Percentiles rank a stretch among this genome's conserved stretches.
phyloP scores from a whole-genome alignment of 2,113 vertebrate species.

The Typhlomys cinereus region DNA sequence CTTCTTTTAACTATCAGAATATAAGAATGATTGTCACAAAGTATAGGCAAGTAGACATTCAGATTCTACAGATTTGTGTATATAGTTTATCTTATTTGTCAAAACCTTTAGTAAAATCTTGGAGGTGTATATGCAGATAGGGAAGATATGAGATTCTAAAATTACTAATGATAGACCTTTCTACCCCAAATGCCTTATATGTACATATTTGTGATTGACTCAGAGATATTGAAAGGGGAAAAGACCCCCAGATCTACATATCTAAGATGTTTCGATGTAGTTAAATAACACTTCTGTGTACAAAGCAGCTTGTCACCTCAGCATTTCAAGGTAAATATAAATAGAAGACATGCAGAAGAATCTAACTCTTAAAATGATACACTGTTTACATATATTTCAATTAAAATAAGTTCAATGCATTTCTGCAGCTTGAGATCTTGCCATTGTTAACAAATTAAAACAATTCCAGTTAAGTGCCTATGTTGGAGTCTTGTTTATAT shows the following conservation, averaged over 20 bases:
- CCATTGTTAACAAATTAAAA: slow-evolving; percentile 31
- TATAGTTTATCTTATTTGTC: background rate
- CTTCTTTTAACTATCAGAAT: background rate
- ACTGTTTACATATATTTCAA: background rate
- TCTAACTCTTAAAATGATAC: background rate
- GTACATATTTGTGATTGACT: background rate
- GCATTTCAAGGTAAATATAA: background rate
- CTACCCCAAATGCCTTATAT: no score
- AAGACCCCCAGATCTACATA: background rate
- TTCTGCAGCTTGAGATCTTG: background rate
- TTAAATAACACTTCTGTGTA: background rate
- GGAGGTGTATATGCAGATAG: background rate
- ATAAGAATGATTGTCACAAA: background rate
- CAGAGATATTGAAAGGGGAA: background rate
- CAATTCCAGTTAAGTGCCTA: background rate
- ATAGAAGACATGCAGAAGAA: background rate
- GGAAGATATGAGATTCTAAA: background rate
- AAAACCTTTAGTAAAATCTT: background rate
- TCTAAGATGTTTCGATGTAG: background rate
- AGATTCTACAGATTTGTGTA: background rate
- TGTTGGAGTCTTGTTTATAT: background rate
- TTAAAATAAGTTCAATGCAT: slow-evolving; percentile 27
- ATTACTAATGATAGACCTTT: background rate
- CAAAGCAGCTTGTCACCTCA: background rate
- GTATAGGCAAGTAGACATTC: background rate